phyloP scores from a whole-genome alignment of 2,113 vertebrate species.

The Pardalotus punctatus region DNA sequence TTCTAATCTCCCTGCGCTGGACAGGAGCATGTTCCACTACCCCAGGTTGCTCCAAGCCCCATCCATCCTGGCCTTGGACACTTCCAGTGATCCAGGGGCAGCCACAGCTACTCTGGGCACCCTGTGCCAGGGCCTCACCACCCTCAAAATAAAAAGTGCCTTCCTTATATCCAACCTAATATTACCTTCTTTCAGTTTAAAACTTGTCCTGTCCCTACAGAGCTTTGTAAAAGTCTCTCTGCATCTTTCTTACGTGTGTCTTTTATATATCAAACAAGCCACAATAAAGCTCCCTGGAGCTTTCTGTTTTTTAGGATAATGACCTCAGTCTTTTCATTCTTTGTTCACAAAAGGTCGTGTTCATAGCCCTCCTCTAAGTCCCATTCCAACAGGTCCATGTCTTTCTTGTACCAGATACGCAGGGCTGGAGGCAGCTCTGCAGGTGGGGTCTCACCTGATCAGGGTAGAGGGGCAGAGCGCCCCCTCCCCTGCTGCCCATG shows the following conservation, averaged over 20 bases:
- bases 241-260: not conserved
- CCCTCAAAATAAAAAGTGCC: not conserved
- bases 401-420: fast-evolving
- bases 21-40: fast-evolving
- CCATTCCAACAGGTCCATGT: not conserved
- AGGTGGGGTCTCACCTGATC: not conserved
- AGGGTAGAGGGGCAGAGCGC: not conserved
- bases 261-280: not conserved
- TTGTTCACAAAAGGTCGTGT: not conserved
- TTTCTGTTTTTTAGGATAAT: not conserved
- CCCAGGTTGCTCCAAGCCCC: fast-evolving
- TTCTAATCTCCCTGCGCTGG: not conserved
- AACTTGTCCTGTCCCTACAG: not conserved
- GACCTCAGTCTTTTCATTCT: not conserved
- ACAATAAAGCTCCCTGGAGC: not conserved
- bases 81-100: not conserved
- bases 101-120: not conserved
- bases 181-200: not conserved
- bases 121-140: not conserved
- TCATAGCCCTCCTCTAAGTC: not conserved
- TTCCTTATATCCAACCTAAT: not conserved
- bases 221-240: not conserved
- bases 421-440: not conserved
- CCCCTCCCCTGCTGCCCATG: not conserved
- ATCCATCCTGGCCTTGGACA: fast-evolving